phyloP scores from a whole-genome alignment of 1,140 invertebrate species.

The Bombus breviceps region DNA sequence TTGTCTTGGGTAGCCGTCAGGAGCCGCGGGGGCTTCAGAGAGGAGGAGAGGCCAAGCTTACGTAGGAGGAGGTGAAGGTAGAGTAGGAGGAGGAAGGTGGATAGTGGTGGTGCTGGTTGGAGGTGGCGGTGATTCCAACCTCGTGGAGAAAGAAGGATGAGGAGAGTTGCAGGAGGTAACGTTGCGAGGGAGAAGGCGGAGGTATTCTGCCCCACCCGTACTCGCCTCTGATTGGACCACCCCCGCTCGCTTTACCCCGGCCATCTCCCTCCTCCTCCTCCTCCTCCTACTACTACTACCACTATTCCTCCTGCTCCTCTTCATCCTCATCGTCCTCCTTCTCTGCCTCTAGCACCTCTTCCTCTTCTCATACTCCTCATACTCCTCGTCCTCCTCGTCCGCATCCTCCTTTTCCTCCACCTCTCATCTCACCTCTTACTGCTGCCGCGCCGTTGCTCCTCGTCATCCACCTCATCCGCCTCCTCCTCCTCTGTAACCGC shows the following conservation, averaged over 20 bases:
- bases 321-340: slow-evolving; percentile 42
- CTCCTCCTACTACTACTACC: slow-evolving; percentile 36
- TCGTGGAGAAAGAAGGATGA: slow-evolving; percentile 60
- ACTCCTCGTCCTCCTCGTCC: neutral
- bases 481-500: slow-evolving; percentile 59
- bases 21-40: slow-evolving; percentile 70
- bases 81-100: slow-evolving; percentile 69
- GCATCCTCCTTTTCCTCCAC: slow-evolving; percentile 34
- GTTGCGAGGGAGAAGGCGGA: slow-evolving; percentile 61
- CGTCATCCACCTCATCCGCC: slow-evolving; percentile 62
- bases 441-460: slow-evolving; percentile 39
- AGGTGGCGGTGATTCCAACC: slow-evolving; percentile 71
- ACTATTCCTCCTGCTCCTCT: slow-evolving; percentile 45
- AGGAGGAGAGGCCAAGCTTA: slow-evolving; percentile 61
- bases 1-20: slow-evolving; percentile 80
- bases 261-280: slow-evolving; percentile 64
- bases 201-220: slow-evolving; percentile 76
- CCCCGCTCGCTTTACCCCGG: slow-evolving; percentile 67
- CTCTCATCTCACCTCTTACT: slow-evolving; percentile 45
- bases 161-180: slow-evolving; percentile 63
- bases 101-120: slow-evolving; percentile 62
- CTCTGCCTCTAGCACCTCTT: slow-evolving; percentile 31
- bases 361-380: slow-evolving; percentile 52
- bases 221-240: slow-evolving; percentile 81
- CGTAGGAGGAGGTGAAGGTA: slow-evolving; percentile 56